A percentile compares a stretch with the other conserved stretches of the same genome.
Evolutionary conservation across 1,140 invertebrate genomes (phyloP).

Genomic region (Hyposmocoma kahamanoa): DNA sequence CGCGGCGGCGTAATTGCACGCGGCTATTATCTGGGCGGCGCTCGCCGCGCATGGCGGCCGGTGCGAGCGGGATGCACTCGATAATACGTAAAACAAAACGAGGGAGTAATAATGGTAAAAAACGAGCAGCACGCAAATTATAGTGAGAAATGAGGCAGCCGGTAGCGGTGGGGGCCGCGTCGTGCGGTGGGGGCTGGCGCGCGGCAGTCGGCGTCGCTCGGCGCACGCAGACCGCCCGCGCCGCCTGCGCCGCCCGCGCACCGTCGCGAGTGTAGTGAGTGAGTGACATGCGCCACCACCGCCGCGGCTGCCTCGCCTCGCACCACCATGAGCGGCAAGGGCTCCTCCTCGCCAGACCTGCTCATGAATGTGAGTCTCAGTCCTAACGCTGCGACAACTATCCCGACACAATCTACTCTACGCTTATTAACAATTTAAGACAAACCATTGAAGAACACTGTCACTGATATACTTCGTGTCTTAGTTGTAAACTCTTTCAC

Average conservation of each 20-base stretch:
- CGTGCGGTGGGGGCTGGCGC: constrained; percentile 42
- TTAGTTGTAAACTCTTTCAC: no score
- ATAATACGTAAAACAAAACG: constrained; percentile 73
- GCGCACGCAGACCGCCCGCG: constrained; percentile 59
- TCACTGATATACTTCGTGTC: no score
- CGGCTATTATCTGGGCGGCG: constrained; percentile 69
- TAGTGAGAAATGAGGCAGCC: constrained; percentile 72
- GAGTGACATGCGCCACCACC: constrained; percentile 56
- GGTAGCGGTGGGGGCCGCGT: constrained; percentile 67
- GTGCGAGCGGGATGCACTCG: constrained; percentile 71
- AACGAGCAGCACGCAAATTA: constrained; percentile 71
- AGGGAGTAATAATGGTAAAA: constrained; percentile 73
- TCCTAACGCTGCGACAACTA: constrained; percentile 9
- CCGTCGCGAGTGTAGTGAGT: constrained; percentile 57
- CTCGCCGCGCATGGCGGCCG: constrained; percentile 64
- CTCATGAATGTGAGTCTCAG: constrained; percentile 73
- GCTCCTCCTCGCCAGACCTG: constrained; percentile 69
- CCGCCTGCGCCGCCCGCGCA: constrained; percentile 59
- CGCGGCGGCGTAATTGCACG: constrained; percentile 51
- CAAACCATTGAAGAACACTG: no score
- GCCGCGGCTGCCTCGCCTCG: constrained; percentile 26
- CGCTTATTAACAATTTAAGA: no score
- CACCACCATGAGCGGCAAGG: constrained; percentile 64
- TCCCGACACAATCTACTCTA: no score
- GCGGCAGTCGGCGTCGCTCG: constrained; percentile 57